Base-by-base conservation (phyloP, 2,113 vertebrate species). In the Vicugna pacos region DNA sequence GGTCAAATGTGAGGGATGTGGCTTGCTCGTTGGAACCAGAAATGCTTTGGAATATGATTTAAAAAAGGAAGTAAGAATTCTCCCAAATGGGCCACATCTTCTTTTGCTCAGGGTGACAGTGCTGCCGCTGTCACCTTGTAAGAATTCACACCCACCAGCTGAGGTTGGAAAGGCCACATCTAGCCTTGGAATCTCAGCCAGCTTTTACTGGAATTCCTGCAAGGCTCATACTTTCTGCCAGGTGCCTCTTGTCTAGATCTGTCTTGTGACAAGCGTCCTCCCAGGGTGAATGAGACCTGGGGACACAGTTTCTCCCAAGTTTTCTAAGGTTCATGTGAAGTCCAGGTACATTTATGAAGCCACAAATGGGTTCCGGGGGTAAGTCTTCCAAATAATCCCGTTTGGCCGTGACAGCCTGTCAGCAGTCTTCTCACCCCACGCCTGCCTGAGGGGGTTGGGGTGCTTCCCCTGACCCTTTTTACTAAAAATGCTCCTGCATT, bases 1-100 rank as follows among this genome's bases (percentile, higher is more conserved):
- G 65, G 38, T 54, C 79, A 42, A 6, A 26, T 32, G 24, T 35
- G 60, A 83, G 52, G 60, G 65, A 70, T n/a, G 3, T 24, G 8
- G 46, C 38, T 94, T 75, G 38, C 86, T 79, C 56, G 75, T 32
- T 60, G 6, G 67, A 58, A 54, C 32, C 58, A 62, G 86, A 46
- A 70, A 64, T 75, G 58, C 58, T 56, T 35, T 70, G 58, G 54
- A 50, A 67, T 88, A 60, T 54, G 14, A 64, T 32, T 70, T 60
- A 52, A 89, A 50, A 65, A 92, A 73, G 81, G 94, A 92, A 93
- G 38, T 5, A 73, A 73, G 50, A 46, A 38, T 80, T 88, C 46
- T 81, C 30, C 69, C 70, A 90, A n/a, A 64, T 50, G 38, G 69
- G 24, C 75, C 48, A 52, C 86, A 35, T 67, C 70, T 77, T 26